Evolutionary conservation across 2,113 vertebrate species (phyloP), one percentile per base, ranked within the genome.

Genomic region (Pipa parva): DNA sequence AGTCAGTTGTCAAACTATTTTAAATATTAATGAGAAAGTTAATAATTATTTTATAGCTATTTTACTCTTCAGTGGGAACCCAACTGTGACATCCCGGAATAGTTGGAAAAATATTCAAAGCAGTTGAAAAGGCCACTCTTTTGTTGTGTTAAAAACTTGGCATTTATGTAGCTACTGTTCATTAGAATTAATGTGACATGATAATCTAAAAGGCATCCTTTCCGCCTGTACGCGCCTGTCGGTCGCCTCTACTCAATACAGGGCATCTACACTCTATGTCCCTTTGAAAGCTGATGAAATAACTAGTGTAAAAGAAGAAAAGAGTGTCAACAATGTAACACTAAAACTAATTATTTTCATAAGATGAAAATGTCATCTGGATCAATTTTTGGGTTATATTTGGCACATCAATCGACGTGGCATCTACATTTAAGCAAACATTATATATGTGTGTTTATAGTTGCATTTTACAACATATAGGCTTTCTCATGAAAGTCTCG

Each of bases 231-330:
- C 72, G 71, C 76, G 80, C 1, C 0, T 24, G 39, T 84, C 88
- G 2, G 81, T 81, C 18, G 10, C 63, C 1, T 84, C 84, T 72
- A 84, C 78, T n/a, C 85, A 88, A 3, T 12, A 2, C 56, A 71
- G 37, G 12, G 52, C 0, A 3, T 26, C 17, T 62, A 50, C 85
- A 90, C 12, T 54, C 5, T 55, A 64, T 52, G 75, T 81, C 74
- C 89, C 83, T 84, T 22, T 77, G 79, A 17, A 70, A 29, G 74
- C 78, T 58, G 83, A 87, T 33, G 84, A 81, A n/a, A 72, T 82
- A 10, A 88, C 87, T 90, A 21, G 7, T 51, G 54, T 65, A 28
- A 63, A 33, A 26, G 21, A 21, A 67, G 54, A 12, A 9, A 1
- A 11, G 22, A 3, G 17, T 17, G 10, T 21, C 4, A 57, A 29